A percentile compares a stretch with the other conserved stretches of the same genome.
Evolutionary conservation across 2,113 vertebrate species (phyloP).

Genomic region (Caranx ignobilis): DNA sequence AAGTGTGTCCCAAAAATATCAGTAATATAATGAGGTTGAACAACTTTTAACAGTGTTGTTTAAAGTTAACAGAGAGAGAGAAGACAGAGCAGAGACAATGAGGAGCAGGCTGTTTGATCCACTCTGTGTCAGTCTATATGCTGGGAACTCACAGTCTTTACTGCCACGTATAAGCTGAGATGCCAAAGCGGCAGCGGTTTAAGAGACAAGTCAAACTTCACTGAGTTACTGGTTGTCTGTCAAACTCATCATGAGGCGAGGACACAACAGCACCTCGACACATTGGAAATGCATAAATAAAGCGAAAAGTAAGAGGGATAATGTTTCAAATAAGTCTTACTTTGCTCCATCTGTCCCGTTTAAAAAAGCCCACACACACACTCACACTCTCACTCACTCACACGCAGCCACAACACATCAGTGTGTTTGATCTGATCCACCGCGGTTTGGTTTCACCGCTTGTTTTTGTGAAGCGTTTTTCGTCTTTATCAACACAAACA

Average conservation of each 20-base stretch:
- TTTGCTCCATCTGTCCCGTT: not conserved
- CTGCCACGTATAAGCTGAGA: constrained; percentile 79
- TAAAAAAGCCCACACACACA: not conserved
- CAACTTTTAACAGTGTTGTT: not conserved
- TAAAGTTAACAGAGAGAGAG: not conserved
- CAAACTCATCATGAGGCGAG: not conserved
- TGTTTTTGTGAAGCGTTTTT: not conserved
- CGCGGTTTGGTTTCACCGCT: not conserved
- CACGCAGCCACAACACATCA: constrained; percentile 9
- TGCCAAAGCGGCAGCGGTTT: constrained; percentile 67
- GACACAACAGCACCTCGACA: not conserved
- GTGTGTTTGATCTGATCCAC: not conserved
- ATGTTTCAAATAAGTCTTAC: not conserved
- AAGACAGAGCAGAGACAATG: not conserved
- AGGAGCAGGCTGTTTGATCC: not conserved
- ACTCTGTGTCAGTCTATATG: constrained; percentile 7
- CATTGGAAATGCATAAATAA: not conserved
- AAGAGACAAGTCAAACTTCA: constrained; percentile 51
- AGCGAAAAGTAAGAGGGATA: not conserved
- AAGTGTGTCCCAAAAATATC: not conserved
- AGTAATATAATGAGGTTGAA: not conserved
- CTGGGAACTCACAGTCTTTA: constrained; percentile 13
- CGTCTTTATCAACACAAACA: constrained; percentile 8
- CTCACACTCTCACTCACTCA: not conserved
- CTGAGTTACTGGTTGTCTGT: constrained; percentile 4